Base-by-base conservation (phyloP, 2,797 vertebrate genomes). In the Girardinus metallicus region DNA sequence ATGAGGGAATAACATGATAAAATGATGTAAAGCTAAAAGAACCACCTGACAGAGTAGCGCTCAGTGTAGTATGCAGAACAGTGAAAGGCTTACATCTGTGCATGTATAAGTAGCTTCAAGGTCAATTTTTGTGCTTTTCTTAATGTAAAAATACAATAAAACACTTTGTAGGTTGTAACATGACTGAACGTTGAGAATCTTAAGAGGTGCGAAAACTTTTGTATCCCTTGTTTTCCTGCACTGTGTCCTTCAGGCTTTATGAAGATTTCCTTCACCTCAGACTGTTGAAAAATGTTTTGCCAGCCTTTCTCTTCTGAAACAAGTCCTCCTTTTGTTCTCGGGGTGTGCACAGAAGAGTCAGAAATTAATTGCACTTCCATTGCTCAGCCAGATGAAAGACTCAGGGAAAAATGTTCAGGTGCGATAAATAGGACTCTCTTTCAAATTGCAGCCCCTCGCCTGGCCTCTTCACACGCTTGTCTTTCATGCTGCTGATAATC, bases 301-400 rank as follows among this genome's bases (percentile, higher is more conserved):
- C 81, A 78, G 83, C 76, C 41, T 68, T 60, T 47, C 80, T 80
- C 72, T 73, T 53, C 43, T 21, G 68, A 85, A 85, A 85, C 6
- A 13, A 83, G 73, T 76, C 11, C 7, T 1, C 80, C 91, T 86
- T 90, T 93, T 94, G 92, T 94, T 91, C 84, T 77, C 16, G 23
- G 66, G 80, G 86, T 79, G 86, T 75, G 86, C 87, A 62, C 82
- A 6, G 81, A 82, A 26, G 87, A 90, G 86, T 87, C 0, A 53
- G 83, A 91, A 92, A 93, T 94, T 93, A 93, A 93, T 94, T 93
- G 90, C 86, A 55, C 87, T 91, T 91, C 89, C 88, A 88, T 90
- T 88, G 82, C 89, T 87, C 70, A 74, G 81, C 77, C 86, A 83
- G 92, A 93, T 94, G 86, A 93, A 94, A 93, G 89, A 89, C 80